These are phyloP conservation scores for Tetragonisca angustula DNA, from an alignment of 2,888 invertebrate species.

Conservation along the genomic window DNA sequence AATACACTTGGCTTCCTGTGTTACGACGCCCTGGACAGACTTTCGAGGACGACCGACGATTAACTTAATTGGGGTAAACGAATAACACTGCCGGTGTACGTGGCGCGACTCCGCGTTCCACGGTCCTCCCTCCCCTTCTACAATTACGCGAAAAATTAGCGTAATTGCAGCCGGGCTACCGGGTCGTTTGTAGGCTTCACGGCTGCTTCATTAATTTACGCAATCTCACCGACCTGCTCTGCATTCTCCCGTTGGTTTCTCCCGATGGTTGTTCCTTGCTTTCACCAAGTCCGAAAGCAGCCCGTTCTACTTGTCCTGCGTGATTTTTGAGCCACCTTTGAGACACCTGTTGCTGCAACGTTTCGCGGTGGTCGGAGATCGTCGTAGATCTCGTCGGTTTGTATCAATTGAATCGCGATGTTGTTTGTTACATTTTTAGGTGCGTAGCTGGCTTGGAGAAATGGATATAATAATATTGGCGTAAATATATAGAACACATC, in stretches of 20 bases:
- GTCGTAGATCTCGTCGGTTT: not conserved
- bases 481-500: too few species aligned
- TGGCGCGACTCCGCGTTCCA: slow-evolving; percentile 36
- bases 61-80: slow-evolving; percentile 71
- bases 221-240: not conserved
- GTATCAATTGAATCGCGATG: not conserved
- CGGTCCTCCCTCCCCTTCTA: not conserved
- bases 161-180: slow-evolving; percentile 53
- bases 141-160: slow-evolving; percentile 47
- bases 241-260: too few species aligned
- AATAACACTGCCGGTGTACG: slow-evolving; percentile 53
- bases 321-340: not conserved
- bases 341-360: slow-evolving; percentile 14
- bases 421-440: not conserved
- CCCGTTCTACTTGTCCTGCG: not conserved
- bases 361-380: not conserved
- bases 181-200: slow-evolving; percentile 36
- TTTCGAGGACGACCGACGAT: slow-evolving; percentile 46
- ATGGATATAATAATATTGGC: too few species aligned
- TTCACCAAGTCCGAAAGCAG: not conserved
- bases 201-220: slow-evolving; percentile 31
- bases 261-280: not conserved
- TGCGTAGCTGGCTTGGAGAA: too few species aligned
- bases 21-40: slow-evolving; percentile 48
- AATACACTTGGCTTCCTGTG: slow-evolving; percentile 66